Evolutionary conservation across 2,888 invertebrate species (phyloP).

Genomic region (Lingula anatina): DNA sequence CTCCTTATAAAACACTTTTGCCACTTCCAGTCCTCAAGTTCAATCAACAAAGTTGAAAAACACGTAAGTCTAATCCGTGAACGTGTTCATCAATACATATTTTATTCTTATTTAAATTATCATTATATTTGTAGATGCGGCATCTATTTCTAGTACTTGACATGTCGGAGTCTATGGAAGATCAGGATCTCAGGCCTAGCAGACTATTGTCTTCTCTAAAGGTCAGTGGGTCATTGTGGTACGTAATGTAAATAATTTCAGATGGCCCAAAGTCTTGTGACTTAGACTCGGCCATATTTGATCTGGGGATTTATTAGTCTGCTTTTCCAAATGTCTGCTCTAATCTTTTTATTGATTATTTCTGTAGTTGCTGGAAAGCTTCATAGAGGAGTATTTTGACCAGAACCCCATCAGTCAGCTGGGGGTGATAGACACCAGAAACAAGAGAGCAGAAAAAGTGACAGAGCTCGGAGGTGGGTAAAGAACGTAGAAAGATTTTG

Average conservation of each 20-base stretch:
- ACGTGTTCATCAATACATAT: too few species aligned
- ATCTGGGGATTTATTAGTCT: neutral
- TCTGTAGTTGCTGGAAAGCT: constrained; percentile 78
- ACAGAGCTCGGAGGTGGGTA: constrained; percentile 82
- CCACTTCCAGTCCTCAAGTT: too few species aligned
- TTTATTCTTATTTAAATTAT: too few species aligned
- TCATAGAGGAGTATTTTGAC: constrained; percentile 95
- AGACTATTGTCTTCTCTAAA: constrained; percentile 80
- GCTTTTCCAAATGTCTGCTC: too few species aligned
- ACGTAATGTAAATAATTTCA: too few species aligned
- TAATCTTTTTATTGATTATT: constrained; percentile 10
- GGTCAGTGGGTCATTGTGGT: constrained; percentile 55
- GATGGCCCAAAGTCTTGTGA: too few species aligned
- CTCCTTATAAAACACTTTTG: too few species aligned
- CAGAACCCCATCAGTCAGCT: constrained; percentile 98
- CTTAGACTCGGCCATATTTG: too few species aligned
- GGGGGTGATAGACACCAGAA: constrained; percentile 83
- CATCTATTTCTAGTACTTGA: constrained; percentile 89
- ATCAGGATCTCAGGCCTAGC: constrained; percentile 92
- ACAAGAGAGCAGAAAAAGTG: constrained; percentile 89
- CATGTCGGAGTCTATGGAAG: constrained; percentile 89
- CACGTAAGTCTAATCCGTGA: too few species aligned
- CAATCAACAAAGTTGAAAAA: too few species aligned
- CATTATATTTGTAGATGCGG: too few species aligned
- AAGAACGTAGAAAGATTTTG: neutral